phyloP scores from a whole-genome alignment of 2,888 invertebrate species.

The Smittia sp. region DNA sequence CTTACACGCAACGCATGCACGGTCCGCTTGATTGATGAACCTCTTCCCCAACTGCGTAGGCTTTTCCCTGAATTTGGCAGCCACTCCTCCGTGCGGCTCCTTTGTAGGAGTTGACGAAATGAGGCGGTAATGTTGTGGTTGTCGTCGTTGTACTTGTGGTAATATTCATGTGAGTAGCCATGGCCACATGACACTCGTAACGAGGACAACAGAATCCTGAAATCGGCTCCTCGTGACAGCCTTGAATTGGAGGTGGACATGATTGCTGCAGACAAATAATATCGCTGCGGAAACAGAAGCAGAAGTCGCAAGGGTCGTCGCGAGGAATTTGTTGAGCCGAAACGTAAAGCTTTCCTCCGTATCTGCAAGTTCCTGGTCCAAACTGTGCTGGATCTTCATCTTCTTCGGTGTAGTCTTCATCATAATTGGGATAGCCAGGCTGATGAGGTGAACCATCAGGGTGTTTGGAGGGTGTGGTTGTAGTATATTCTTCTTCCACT shows the following conservation, averaged over 20 bases:
- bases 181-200: constrained; percentile 89
- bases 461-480: constrained; percentile 7
- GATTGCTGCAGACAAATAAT: constrained; percentile 94
- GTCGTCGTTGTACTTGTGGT: constrained; percentile 87
- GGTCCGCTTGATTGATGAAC: constrained; percentile 86
- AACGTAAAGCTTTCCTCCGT: constrained; percentile 88
- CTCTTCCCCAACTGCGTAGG: constrained; percentile 81
- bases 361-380: constrained; percentile 87
- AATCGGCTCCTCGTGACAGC: constrained; percentile 89
- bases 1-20: constrained; percentile 93
- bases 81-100: constrained; percentile 73
- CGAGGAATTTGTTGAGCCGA: constrained; percentile 93
- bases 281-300: constrained; percentile 94
- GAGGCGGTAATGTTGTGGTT: constrained; percentile 79
- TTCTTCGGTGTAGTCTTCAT: constrained; percentile 64
- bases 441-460: constrained; percentile 22
- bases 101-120: constrained; percentile 75
- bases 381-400: constrained; percentile 74
- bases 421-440: constrained; percentile 51
- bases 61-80: constrained; percentile 80
- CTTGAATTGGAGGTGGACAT: constrained; percentile 89
- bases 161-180: constrained; percentile 76
- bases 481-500: constrained; percentile 40
- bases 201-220: constrained; percentile 92
- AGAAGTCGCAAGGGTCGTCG: constrained; percentile 93